Evolutionary conservation across 2,888 invertebrate species (phyloP), one percentile per base, ranked within the genome.

Genomic region (Papilio elwesi): DNA sequence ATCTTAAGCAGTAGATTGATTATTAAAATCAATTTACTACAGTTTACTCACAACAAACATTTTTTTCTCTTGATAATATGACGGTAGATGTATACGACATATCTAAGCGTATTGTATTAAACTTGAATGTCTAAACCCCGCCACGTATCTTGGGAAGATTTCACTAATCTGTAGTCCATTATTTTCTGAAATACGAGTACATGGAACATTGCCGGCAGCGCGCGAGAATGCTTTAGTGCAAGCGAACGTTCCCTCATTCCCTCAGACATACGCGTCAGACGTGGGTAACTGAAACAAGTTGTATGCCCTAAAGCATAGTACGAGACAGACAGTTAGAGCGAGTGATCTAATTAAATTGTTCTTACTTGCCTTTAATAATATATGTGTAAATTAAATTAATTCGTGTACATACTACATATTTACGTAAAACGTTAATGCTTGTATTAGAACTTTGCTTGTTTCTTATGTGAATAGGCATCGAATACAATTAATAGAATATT

Each of bases 241-340:
- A 9, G 36, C n/a, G 36, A 26, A 2, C 26, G 26, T 26, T 26
- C 26, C 26, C 26, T 26, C 26, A 26, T 36, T 36, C 0, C 26
- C 36, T 0, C 13, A 38, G n/a, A 59, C 59, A 13, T 59, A 36
- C 36, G n/a, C 59, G 59, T 59, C 38, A 59, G 59, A 59, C 38
- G 9, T 38, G 59, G 59, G 38, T 59, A 36, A 36, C 59, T 59
- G n/a, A 59, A 43, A 9, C 43, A 43, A 59, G 59, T 38, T 59
- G 59, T 59, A 59, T 38, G 59, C 59, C 59, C 59, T 38, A 59
- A 13, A 38, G 59, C 38, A 36, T 57, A 57, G 38, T 57, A 59
- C 38, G 59, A 59, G 38, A 59, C 59, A 59, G 59, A 6, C 43
- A 6, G 38, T 38, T 59, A 59, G 36, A 59, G 13, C 16, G 26